A percentile compares a stretch with the other conserved stretches of the same genome.
Conservation (phyloP, 2,888 invertebrate species). For the Tiliacea citrago region DNA sequence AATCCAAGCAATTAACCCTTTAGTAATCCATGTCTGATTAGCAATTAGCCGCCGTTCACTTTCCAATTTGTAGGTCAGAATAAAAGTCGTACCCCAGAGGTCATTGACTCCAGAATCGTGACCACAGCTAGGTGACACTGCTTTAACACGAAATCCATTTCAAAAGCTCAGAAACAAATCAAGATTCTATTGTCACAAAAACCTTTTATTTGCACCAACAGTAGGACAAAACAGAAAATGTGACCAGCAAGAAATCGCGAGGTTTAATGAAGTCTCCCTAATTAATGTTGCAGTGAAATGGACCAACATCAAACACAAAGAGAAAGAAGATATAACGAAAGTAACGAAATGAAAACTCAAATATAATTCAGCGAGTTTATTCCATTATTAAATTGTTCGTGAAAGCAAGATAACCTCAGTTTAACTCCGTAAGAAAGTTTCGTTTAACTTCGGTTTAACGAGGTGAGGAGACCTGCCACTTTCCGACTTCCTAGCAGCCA, state of each 20-base stretch:
- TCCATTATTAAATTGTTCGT: slow-evolving; percentile 89
- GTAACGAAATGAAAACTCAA: slow-evolving; percentile 78
- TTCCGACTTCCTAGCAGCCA: slow-evolving; percentile 61
- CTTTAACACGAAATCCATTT: slow-evolving; percentile 44
- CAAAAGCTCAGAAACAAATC: slow-evolving; percentile 51
- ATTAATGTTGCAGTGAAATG: slow-evolving; percentile 67
- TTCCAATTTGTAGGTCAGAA: slow-evolving; percentile 42
- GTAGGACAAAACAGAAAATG: slow-evolving; percentile 60
- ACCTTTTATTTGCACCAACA: slow-evolving; percentile 54
- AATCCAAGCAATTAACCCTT: slow-evolving; percentile 45
- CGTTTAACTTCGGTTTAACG: slow-evolving; percentile 75
- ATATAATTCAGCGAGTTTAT: slow-evolving; percentile 84
- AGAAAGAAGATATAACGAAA: slow-evolving; percentile 67
- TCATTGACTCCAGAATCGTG: slow-evolving; percentile 42
- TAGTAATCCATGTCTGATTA: slow-evolving; percentile 53
- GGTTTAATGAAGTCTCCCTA: slow-evolving; percentile 68
- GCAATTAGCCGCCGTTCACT: slow-evolving; percentile 43
- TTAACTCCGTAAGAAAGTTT: slow-evolving; percentile 72
- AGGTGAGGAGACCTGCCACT: slow-evolving; percentile 71
- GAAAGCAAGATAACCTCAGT: slow-evolving; percentile 84
- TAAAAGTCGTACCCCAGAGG: slow-evolving; percentile 33
- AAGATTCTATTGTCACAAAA: slow-evolving; percentile 49
- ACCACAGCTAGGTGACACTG: slow-evolving; percentile 33
- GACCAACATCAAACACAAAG: slow-evolving; percentile 65
- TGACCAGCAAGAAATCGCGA: slow-evolving; percentile 60